A percentile compares a stretch with the other conserved stretches of the same genome.
phyloP scores from a whole-genome alignment of 2,113 vertebrate genomes.

The Todiramphus saurophagus region DNA sequence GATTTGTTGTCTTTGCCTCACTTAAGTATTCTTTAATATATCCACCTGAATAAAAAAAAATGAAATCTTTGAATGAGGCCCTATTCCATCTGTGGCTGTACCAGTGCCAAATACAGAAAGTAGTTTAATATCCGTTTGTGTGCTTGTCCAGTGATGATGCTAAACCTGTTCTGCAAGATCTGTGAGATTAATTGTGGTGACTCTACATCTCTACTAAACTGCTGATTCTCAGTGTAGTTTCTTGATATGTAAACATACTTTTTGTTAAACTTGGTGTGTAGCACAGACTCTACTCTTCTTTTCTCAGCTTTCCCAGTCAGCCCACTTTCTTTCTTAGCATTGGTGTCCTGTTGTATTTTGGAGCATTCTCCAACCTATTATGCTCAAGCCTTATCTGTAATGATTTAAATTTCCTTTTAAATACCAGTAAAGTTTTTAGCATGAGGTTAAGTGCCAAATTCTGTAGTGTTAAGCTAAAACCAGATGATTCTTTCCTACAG shows the following conservation, averaged over 20 bases:
- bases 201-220: not conserved
- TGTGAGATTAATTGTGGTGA: not conserved
- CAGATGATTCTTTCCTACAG: not conserved
- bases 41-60: not conserved
- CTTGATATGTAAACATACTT: not conserved
- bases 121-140: not conserved
- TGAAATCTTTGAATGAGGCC: not conserved
- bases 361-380: not conserved
- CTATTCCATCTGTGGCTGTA: not conserved
- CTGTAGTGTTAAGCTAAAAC: not conserved
- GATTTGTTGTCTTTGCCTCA: not conserved
- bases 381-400: not conserved
- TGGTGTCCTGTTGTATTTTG: not conserved
- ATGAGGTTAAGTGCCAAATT: not conserved
- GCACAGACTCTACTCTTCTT: not conserved
- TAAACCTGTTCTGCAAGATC: not conserved
- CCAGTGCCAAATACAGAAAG: not conserved
- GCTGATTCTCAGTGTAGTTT: not conserved
- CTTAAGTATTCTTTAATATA: not conserved
- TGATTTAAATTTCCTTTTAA: not conserved
- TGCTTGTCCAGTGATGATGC: not conserved
- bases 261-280: not conserved
- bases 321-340: not conserved
- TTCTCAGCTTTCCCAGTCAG: not conserved
- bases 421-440: not conserved